phyloP scores from a whole-genome alignment of 2,888 invertebrate species.

The Oxystoma pomonae region DNA sequence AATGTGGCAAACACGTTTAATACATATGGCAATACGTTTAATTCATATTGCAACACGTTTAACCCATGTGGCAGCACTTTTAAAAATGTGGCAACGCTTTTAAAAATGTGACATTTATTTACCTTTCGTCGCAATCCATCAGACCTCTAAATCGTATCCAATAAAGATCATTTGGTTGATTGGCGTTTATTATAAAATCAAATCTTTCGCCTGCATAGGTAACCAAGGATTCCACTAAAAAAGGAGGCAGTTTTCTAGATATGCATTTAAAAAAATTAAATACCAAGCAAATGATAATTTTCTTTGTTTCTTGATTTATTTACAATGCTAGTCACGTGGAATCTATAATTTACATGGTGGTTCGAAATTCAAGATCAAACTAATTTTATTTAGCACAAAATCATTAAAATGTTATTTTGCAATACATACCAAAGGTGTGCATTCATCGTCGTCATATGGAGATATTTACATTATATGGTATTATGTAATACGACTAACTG shows the following conservation, averaged over 20 bases:
- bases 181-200: constrained; percentile 75
- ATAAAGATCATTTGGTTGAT: constrained; percentile 67
- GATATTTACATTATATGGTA: too few relatives aligned
- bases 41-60: not conserved
- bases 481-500: too few relatives aligned
- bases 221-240: constrained; percentile 47
- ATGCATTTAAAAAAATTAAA: too few relatives aligned
- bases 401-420: not conserved
- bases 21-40: not conserved
- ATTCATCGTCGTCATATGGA: too few relatives aligned
- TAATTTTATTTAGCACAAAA: not conserved
- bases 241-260: too few relatives aligned
- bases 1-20: not conserved
- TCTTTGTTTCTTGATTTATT: too few relatives aligned
- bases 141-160: constrained; percentile 77
- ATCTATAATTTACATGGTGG: too few relatives aligned
- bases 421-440: too few relatives aligned
- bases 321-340: too few relatives aligned
- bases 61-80: not conserved
- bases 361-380: not conserved
- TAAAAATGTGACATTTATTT: not conserved
- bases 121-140: constrained; percentile 78
- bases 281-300: too few relatives aligned
- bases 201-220: constrained; percentile 87
- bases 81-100: too few relatives aligned